phyloP scores from a whole-genome alignment of 2,797 vertebrate species.

The Chaetodon trifasciatus region DNA sequence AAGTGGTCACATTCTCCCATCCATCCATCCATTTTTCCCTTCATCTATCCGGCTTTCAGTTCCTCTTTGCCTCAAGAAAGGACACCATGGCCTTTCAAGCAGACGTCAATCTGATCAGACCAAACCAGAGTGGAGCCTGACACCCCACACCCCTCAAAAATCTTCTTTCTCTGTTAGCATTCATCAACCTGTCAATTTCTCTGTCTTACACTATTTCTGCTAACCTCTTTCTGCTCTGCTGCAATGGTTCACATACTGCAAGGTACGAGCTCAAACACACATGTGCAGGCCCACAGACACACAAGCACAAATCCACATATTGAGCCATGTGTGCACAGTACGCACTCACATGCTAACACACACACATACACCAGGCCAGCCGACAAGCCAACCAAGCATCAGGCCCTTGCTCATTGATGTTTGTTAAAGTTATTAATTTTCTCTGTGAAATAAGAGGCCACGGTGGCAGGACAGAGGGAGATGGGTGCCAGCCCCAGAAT shows the following conservation, averaged over 20 bases:
- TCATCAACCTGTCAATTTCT: slow-evolving; percentile 56
- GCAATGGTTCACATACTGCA: slow-evolving; percentile 37
- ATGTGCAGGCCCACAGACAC: slow-evolving; percentile 34
- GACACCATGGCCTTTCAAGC: slow-evolving; percentile 71
- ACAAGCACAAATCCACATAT: slow-evolving; percentile 51
- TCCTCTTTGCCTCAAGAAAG: slow-evolving; percentile 72
- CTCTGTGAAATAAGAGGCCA: slow-evolving; percentile 87
- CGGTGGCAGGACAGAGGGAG: slow-evolving; percentile 82
- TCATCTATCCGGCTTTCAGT: slow-evolving; percentile 70
- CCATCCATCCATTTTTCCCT: slow-evolving; percentile 76
- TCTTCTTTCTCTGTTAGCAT: slow-evolving; percentile 26
- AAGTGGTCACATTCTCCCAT: slow-evolving; percentile 86
- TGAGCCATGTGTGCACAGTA: slow-evolving; percentile 52
- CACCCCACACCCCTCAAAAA: slow-evolving; percentile 12
- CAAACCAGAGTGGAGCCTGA: slow-evolving; percentile 47
- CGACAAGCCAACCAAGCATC: slow-evolving; percentile 75
- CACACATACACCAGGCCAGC: slow-evolving; percentile 62
- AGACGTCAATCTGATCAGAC: slow-evolving; percentile 62
- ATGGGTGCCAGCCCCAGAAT: slow-evolving; percentile 84
- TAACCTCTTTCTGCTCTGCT: slow-evolving; percentile 30
- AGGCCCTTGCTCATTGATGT: slow-evolving; percentile 83
- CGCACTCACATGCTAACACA: slow-evolving; percentile 45
- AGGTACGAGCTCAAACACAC: slow-evolving; percentile 55
- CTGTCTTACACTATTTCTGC: slow-evolving; percentile 34
- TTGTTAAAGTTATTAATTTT: slow-evolving; percentile 89